Conservation (phyloP, 2,888 invertebrate species). For the Leptarthrus brevirostris region DNA sequence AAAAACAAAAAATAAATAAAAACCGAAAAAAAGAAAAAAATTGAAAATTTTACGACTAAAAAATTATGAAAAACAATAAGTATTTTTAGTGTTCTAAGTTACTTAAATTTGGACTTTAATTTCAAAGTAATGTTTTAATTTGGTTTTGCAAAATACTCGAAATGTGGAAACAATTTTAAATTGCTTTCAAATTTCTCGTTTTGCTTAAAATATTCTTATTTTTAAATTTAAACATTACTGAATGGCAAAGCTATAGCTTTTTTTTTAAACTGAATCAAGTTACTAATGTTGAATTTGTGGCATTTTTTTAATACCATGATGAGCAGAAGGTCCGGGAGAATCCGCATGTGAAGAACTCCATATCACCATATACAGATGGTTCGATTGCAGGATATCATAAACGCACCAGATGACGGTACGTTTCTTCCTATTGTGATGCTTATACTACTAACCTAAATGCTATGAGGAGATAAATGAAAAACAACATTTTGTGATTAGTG, state of each 20-base stretch:
- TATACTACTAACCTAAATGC: conserved; percentile 62
- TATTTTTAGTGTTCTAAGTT: conserved; percentile 40
- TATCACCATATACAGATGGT: conserved; percentile 39
- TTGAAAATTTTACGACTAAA: conserved; percentile 32
- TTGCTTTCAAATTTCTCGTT: conserved; percentile 20
- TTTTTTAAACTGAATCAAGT: conserved; percentile 52
- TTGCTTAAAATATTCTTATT: conserved; percentile 28
- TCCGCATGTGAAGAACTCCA: conserved; percentile 48
- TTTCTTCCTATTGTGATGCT: conserved; percentile 48
- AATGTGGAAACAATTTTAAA: conserved; percentile 23
- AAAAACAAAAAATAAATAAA: conserved; percentile 42
- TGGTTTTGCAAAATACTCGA: conserved; percentile 2
- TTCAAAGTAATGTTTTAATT: conserved; percentile 18
- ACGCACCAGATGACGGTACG: conserved; percentile 39
- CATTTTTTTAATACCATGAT: conserved; percentile 63
- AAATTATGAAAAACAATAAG: conserved; percentile 49
- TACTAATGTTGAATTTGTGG: conserved; percentile 51
- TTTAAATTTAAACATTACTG: conserved; percentile 52
- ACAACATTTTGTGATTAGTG: conserved; percentile 66
- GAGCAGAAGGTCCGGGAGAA: conserved; percentile 54
- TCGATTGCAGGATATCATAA: conserved; percentile 26
- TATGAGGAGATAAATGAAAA: conserved; percentile 68
- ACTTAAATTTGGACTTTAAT: conserved; percentile 1
- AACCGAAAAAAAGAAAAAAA: neutral
- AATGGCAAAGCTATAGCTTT: conserved; percentile 42